Percentiles rank a stretch among this genome's conserved stretches.
Evolutionary conservation across 2,888 invertebrate species (phyloP).

Genomic region (Drosophila paranaensis): DNA sequence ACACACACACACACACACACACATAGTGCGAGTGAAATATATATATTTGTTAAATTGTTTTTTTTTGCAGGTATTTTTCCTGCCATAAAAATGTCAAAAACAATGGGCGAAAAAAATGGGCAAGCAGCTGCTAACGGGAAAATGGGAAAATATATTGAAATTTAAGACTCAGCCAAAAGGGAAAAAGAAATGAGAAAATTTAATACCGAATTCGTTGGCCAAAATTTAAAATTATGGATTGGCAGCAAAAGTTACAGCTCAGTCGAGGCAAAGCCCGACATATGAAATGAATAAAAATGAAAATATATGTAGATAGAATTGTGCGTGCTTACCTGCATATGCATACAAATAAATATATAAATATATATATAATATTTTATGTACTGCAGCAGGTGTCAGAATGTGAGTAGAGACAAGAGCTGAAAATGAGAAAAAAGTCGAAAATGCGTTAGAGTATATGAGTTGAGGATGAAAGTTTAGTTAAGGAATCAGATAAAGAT

Average conservation of each 20-base stretch:
- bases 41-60: constrained; percentile 63
- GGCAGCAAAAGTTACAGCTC: not conserved
- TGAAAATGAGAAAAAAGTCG: not conserved
- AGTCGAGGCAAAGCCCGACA: too few relatives aligned
- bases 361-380: not conserved
- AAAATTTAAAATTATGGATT: not conserved
- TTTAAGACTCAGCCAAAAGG: constrained; percentile 2
- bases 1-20: constrained; percentile 8
- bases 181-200: constrained; percentile 12
- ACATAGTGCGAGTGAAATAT: constrained; percentile 6
- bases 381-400: not conserved
- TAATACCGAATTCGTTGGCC: not conserved
- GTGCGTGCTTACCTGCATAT: not conserved
- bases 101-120: constrained; percentile 42
- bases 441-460: not conserved
- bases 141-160: constrained; percentile 8
- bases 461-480: not conserved
- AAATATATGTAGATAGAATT: not conserved
- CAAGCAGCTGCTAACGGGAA: constrained; percentile 13
- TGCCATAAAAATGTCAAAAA: constrained; percentile 72
- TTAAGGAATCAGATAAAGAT: too few relatives aligned
- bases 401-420: not conserved
- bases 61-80: constrained; percentile 31
- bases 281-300: not conserved
- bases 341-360: not conserved